phyloP scores from a whole-genome alignment of 1,140 invertebrate species.

The Apolygus lucorum region DNA sequence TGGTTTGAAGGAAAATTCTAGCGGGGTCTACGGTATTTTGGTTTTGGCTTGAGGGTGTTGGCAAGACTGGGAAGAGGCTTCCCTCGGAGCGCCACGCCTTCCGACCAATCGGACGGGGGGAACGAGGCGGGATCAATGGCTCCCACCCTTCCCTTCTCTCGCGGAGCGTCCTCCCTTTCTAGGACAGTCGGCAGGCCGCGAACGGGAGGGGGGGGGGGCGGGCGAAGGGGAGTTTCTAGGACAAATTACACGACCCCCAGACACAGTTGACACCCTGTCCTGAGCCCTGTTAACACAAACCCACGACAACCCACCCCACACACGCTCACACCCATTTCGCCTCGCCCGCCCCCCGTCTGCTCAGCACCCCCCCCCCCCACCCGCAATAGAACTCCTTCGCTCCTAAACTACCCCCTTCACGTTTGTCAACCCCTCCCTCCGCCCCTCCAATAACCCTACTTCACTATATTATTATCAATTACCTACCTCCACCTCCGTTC shows the following conservation, averaged over 20 bases:
- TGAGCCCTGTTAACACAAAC: slow-evolving; percentile 19
- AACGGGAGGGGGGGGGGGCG: not conserved
- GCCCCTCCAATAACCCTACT: not conserved
- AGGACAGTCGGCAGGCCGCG: not conserved
- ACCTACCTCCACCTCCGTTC: too few relatives aligned
- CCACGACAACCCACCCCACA: slow-evolving; percentile 1
- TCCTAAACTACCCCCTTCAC: not conserved
- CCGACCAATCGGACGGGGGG: not conserved
- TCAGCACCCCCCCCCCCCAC: too few relatives aligned
- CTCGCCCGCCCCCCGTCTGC: not conserved
- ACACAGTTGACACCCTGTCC: slow-evolving; percentile 20
- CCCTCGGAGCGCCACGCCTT: not conserved
- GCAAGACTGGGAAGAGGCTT: too few relatives aligned
- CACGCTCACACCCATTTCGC: not conserved
- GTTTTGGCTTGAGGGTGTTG: too few relatives aligned
- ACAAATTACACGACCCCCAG: slow-evolving; percentile 19
- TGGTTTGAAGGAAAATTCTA: too few relatives aligned
- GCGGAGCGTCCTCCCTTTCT: not conserved
- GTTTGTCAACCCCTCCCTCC: not conserved
- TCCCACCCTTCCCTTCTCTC: too few relatives aligned
- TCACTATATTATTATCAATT: slow-evolving; percentile 1
- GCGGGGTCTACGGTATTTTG: too few relatives aligned
- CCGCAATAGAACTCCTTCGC: not conserved
- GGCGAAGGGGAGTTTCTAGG: too few relatives aligned
- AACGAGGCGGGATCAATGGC: not conserved